Base-by-base conservation (phyloP, 2,888 invertebrate species). In the Heteromyza rotundicornis region DNA sequence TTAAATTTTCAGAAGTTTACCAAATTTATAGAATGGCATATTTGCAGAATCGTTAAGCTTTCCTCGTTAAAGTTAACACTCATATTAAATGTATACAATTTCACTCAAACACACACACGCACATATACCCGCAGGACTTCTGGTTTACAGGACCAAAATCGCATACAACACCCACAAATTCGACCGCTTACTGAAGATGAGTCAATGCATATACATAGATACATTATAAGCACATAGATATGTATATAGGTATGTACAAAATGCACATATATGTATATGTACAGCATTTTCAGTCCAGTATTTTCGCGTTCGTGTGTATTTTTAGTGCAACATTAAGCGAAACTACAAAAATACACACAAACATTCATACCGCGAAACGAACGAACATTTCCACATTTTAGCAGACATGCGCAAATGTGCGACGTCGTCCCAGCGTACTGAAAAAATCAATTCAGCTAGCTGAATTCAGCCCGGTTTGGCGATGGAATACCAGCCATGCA, bases 371-470 rank as follows among this genome's bases (percentile, higher is more conserved):
- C 5, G 14, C 50, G 59, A 40, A 10, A 40, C 40, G n/a, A 10
- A 40, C 40, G 14, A 10, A 40, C 16, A 40, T 40, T 10, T n/a
- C 5, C n/a, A 40, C 40, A 40, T n/a, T 3, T n/a, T 10, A n/a
- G n/a, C 40, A 40, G 14, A 44, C 23, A 50, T 23, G 22, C 35
- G 12, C 32, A 54, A 20, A 54, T 35, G 36, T 17, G 19, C 32
- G 16, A 35, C 40, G 2, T 7, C 1, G 17, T 74, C 70, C 74
- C 75, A 73, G 69, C 74, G 73, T 75, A 76, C 76, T 74, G 63
- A 67, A 66, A 78, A 77, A 78, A 79, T 78, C 78, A 78, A 78
- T 78, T 77, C 76, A 78, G 78, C 79, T 79, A 77, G 76, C 75
- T 70, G 16, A 49, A 40, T 8, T 62, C 74, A 66, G 74, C 69